Percentiles rank a stretch among this genome's conserved stretches.
Conservation (phyloP, 1,140 invertebrate genomes). For the Melipona quadrifasciata region DNA sequence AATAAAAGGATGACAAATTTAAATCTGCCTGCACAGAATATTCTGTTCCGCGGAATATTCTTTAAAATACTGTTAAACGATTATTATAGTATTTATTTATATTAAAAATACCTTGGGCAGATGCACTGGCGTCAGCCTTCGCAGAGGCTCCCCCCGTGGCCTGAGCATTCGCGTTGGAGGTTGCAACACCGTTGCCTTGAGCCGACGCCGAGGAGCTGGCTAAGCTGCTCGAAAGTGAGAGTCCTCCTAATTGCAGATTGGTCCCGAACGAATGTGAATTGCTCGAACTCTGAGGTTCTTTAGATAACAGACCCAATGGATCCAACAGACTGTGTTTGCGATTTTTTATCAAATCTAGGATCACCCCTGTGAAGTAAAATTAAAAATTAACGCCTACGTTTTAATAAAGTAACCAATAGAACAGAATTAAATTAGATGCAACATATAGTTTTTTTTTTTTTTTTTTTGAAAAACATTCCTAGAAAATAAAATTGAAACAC, state of each 20-base stretch:
- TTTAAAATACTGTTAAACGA: too few species aligned
- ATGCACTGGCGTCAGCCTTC: conserved; percentile 37
- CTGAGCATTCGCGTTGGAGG: conserved; percentile 3
- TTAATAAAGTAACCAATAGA: neutral
- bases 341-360: conserved; percentile 8
- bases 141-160: conserved; percentile 13
- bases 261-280: conserved; percentile 45
- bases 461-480: too few species aligned
- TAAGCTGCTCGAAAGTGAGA: conserved; percentile 61
- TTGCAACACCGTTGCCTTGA: conserved; percentile 31
- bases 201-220: conserved; percentile 45
- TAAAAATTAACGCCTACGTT: neutral
- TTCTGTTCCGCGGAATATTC: too few species aligned
- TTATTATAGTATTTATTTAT: neutral
- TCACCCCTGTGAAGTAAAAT: conserved; percentile 20
- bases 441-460: neutral
- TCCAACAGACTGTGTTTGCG: conserved; percentile 57
- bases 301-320: conserved; percentile 66
- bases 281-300: conserved; percentile 23
- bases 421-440: neutral
- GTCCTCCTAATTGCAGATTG: conserved; percentile 65
- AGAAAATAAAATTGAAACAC: too few species aligned
- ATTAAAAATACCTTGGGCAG: conserved; percentile 51
- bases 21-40: neutral
- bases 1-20: neutral